Conservation (phyloP, 1,140 invertebrate species). For the Ditylenchus dipsaci region DNA sequence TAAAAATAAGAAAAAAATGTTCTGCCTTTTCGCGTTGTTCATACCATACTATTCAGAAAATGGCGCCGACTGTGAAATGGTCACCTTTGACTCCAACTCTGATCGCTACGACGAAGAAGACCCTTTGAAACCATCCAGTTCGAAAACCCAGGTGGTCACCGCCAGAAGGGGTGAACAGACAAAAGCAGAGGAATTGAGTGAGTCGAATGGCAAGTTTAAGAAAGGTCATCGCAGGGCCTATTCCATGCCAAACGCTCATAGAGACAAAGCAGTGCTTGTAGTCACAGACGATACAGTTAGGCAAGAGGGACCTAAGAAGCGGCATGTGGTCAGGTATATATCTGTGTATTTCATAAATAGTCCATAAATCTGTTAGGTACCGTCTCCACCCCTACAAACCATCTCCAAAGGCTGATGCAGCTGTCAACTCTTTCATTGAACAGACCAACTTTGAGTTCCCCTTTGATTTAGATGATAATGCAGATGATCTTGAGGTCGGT, state of each 20-base stretch:
- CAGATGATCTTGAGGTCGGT: conserved; percentile 26
- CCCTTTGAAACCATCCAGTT: neutral
- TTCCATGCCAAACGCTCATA: conserved; percentile 40
- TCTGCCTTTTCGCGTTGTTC: too few species aligned
- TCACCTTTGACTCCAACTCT: conserved; percentile 13
- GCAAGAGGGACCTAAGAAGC: conserved; percentile 28
- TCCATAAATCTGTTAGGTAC: too few species aligned
- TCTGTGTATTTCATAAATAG: too few species aligned
- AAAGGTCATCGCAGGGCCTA: conserved; percentile 43
- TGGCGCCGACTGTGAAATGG: conserved; percentile 34
- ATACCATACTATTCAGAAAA: conserved; percentile 21
- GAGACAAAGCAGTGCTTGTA: conserved; percentile 30
- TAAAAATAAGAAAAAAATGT: too few species aligned
- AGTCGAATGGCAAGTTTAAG: conserved; percentile 18
- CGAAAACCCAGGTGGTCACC: neutral
- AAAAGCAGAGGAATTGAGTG: neutral
- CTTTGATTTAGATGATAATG: conserved; percentile 8
- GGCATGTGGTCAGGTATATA: conserved; percentile 23
- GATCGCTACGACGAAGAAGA: neutral
- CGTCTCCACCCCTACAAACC: conserved; percentile 39
- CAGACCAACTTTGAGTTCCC: conserved; percentile 14
- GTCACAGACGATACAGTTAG: conserved; percentile 22
- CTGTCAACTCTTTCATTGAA: conserved; percentile 35
- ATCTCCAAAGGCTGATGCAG: conserved; percentile 16
- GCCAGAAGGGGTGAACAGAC: neutral